These are phyloP conservation scores for Palythoa heliodiscus DNA, from an alignment of 92 coral and sea anemone species.

Conservation along the genomic window DNA sequence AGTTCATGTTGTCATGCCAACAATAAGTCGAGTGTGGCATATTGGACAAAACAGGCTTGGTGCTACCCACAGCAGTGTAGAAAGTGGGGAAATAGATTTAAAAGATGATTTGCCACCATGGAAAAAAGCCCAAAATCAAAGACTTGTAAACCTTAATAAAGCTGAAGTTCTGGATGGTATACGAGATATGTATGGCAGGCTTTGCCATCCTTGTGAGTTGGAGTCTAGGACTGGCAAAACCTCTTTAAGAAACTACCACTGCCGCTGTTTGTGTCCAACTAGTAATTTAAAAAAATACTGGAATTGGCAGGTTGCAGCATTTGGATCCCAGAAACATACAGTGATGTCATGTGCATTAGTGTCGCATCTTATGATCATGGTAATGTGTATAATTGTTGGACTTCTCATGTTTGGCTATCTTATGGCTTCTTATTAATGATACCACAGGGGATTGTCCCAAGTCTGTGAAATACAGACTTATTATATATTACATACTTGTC, in stretches of 20 bases:
- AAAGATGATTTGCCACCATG: conserved; percentile 70
- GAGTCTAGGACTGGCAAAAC: conserved; percentile 70
- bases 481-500: too few relatives aligned
- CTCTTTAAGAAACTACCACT: conserved; percentile 64
- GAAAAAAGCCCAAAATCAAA: conserved; percentile 78
- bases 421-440: conserved; percentile 53
- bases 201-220: conserved; percentile 86
- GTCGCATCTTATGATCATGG: conserved; percentile 84
- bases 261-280: conserved; percentile 77
- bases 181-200: conserved; percentile 83
- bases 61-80: conserved; percentile 42
- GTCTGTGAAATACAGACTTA: background rate
- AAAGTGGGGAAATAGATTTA: conserved; percentile 21
- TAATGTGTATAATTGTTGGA: conserved; percentile 68
- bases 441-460: background rate
- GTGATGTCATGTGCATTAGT: conserved; percentile 78
- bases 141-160: conserved; percentile 71
- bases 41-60: conserved; percentile 74
- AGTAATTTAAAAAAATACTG: conserved; percentile 75
- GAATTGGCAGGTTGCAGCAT: conserved; percentile 89
- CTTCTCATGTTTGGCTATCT: conserved; percentile 78
- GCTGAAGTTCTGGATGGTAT: conserved; percentile 76
- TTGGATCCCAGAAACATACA: conserved; percentile 58
- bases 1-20: conserved; percentile 84
- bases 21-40: conserved; percentile 97